phyloP scores from a whole-genome alignment of 1,140 invertebrate species.

The Drosophila lacteicornis region DNA sequence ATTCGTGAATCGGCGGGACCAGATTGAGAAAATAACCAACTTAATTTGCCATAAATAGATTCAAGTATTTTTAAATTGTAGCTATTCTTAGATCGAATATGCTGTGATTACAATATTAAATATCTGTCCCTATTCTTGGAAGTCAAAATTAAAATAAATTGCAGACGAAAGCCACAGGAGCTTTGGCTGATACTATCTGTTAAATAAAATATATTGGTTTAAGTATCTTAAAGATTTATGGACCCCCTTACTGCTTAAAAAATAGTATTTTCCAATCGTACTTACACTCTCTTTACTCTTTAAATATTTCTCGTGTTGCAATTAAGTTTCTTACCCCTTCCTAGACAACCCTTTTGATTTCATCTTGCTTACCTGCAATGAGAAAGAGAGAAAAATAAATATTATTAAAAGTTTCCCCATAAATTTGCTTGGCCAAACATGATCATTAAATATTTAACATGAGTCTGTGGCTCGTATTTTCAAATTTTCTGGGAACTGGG shows the following conservation, averaged over 20 bases:
- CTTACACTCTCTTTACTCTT: background rate
- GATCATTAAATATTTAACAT: constrained; percentile 36
- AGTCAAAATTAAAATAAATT: background rate
- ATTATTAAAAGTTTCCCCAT: constrained; percentile 23
- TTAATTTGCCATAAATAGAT: constrained; percentile 8
- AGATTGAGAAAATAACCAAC: constrained; percentile 6
- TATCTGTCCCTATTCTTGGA: background rate
- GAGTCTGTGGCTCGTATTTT: constrained; percentile 9
- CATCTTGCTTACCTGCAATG: constrained; percentile 56
- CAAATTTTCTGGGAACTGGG: background rate
- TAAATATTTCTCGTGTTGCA: background rate
- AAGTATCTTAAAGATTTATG: no score
- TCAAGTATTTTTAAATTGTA: background rate
- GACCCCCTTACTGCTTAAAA: no score
- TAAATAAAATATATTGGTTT: no score
- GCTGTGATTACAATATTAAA: background rate
- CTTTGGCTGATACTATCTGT: no score
- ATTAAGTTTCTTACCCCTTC: background rate
- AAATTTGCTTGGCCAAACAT: constrained; percentile 33
- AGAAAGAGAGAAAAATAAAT: constrained; percentile 14
- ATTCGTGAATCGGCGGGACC: background rate
- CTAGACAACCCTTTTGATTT: background rate
- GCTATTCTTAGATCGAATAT: background rate
- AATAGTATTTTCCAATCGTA: background rate
- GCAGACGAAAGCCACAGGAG: no score